Evolutionary conservation across 1,140 invertebrate genomes (phyloP).

Genomic region (Phenacoccus solenopsis): DNA sequence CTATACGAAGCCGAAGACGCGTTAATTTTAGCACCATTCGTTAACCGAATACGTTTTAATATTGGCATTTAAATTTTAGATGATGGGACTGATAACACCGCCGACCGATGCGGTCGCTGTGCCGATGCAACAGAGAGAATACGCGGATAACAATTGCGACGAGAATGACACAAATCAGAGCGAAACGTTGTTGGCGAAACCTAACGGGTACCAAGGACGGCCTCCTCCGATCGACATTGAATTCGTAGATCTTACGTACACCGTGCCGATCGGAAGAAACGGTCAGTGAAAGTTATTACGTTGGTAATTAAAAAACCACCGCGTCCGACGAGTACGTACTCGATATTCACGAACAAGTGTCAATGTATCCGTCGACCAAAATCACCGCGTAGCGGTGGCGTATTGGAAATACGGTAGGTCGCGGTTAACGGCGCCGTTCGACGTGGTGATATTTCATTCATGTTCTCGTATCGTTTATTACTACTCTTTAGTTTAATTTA

Average conservation of each 20-base stretch:
- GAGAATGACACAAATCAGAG: not conserved
- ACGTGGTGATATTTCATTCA: too few species aligned
- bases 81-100: not conserved
- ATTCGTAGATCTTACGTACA: constrained; percentile 71
- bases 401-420: too few species aligned
- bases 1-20: too few species aligned
- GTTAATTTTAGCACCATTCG: too few species aligned
- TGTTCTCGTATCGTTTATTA: too few species aligned
- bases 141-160: not conserved
- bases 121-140: not conserved
- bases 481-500: too few species aligned
- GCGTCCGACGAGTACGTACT: not conserved
- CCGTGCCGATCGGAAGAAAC: constrained; percentile 62
- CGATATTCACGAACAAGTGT: not conserved
- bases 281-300: constrained; percentile 23
- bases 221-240: constrained; percentile 70
- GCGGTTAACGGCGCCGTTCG: too few species aligned
- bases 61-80: too few species aligned
- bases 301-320: not conserved
- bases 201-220: not conserved
- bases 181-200: not conserved
- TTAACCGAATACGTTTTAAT: too few species aligned
- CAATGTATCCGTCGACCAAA: not conserved
- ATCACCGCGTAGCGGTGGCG: too few species aligned
- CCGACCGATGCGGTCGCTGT: not conserved